Base-by-base conservation (phyloP, 2,797 vertebrate species). In the Acrocephalus scirpaceus region DNA sequence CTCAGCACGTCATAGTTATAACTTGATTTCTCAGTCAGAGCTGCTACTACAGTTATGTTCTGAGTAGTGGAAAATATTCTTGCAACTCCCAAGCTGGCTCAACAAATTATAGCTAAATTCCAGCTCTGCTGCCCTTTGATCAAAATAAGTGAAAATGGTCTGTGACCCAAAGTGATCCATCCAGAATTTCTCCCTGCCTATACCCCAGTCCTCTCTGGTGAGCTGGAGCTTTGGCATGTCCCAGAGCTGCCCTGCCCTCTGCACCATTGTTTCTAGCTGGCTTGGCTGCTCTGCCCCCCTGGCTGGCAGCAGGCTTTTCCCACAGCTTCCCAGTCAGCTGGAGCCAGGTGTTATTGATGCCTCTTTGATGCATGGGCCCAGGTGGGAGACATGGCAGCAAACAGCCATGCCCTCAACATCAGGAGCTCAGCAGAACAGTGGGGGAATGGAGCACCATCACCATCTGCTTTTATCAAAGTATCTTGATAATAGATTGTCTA, bases 291-390 rank as follows among this genome's bases (percentile, higher is more conserved):
- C 45, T 61, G 13, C 1, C 61, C 48, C 85, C 81, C 47, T 26
- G 53, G 51, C 51, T 56, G 57, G 25, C n/a, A 75, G 45, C 30
- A 50, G 57, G 18, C 45, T 29, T 22, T 57, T 83, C 45, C 82
- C 75, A 44, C 13, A 29, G 69, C 73, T 85, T 86, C 61, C 81
- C 62, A 64, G 85, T n/a, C 91, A 25, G 45, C 53, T 90, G 90
- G 64, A 56, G 34, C 79, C 38, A 19, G 83, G 25, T 7, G 30
- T 72, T 90, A 51, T 29, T 93, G 93, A 67, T 72, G 53, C n/a
- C 34, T 66, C 61, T 38, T 18, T 45, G 32, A 29, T 80, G 30
- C 14, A 1, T 10, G 42, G 21, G 30, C 58, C 57, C 27, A 26
- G 74, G 9, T 58, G 54, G 40, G 38, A 53, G 34, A 54, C 2